Conservation (phyloP, 1,140 invertebrate species). For the Pteromalus puparum region DNA sequence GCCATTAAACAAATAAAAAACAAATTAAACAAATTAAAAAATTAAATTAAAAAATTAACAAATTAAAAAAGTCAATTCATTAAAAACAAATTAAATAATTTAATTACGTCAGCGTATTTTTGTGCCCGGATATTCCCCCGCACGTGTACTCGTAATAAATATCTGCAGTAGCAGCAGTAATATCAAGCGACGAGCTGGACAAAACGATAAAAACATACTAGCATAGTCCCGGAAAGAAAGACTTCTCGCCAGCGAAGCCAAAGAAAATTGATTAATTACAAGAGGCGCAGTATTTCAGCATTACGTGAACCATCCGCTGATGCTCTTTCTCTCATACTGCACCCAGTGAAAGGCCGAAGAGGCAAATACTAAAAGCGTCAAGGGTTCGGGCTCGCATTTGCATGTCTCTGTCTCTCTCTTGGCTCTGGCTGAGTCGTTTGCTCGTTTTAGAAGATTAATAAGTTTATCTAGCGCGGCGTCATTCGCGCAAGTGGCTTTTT, state of each 20-base stretch:
- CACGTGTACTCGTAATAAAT: background rate
- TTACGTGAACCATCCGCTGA: background rate
- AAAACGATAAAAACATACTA: background rate
- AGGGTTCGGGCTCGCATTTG: background rate
- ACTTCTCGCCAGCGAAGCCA: background rate
- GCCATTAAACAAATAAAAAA: no score
- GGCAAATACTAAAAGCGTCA: background rate
- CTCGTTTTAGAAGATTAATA: slow-evolving; percentile 11
- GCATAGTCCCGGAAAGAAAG: background rate
- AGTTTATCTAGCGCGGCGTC: background rate
- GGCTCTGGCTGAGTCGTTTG: background rate
- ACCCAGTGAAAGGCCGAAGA: background rate
- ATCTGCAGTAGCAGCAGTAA: no score
- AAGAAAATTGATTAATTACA: slow-evolving; percentile 15
- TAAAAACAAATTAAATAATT: background rate
- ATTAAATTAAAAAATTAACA: no score
- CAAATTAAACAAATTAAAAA: background rate
- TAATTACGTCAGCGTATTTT: background rate
- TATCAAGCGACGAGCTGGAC: no score
- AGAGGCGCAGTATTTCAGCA: background rate
- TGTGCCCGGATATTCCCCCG: background rate
- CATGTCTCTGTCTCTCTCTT: background rate
- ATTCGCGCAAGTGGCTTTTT: slow-evolving; percentile 14
- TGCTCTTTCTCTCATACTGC: background rate
- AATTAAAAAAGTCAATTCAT: no score